These are phyloP conservation scores for Lucilia cuprina DNA, from an alignment of 1,140 invertebrate genomes.

Conservation along the genomic window DNA sequence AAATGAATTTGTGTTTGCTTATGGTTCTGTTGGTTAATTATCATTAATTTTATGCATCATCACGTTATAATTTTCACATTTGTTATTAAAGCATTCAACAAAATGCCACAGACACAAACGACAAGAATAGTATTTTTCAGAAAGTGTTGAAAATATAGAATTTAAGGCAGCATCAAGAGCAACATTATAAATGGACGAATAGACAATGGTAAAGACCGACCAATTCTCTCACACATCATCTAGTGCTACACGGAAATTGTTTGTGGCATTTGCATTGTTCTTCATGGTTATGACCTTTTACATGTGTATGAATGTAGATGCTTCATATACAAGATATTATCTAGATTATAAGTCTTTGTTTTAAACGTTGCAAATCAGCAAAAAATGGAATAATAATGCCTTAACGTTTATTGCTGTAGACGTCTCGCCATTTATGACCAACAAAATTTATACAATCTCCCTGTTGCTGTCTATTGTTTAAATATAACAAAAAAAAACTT, in stretches of 20 bases:
- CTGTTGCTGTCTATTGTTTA: conserved; percentile 18
- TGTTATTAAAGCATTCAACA: background rate
- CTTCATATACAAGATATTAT: background rate
- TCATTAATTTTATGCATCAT: conserved; percentile 34
- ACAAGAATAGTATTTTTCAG: background rate
- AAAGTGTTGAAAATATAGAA: background rate
- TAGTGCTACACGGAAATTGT: background rate
- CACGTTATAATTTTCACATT: conserved; percentile 25
- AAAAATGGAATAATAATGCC: background rate
- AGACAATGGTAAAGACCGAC: background rate
- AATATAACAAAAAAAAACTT: background rate
- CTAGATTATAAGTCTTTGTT: conserved; percentile 7
- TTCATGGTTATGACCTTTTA: background rate
- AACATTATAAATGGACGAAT: background rate
- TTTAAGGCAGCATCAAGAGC: background rate
- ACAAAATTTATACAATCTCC: background rate
- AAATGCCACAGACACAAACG: background rate
- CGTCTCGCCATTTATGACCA: conserved; percentile 29
- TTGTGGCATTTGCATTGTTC: background rate
- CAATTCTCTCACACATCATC: background rate
- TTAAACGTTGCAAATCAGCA: background rate
- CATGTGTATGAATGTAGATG: background rate
- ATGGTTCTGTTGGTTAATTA: conserved; percentile 15
- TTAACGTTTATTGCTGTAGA: conserved; percentile 26
- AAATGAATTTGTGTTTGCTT: background rate